Evolutionary conservation across 2,113 vertebrate species (phyloP).

Genomic region (Prinia subflava): DNA sequence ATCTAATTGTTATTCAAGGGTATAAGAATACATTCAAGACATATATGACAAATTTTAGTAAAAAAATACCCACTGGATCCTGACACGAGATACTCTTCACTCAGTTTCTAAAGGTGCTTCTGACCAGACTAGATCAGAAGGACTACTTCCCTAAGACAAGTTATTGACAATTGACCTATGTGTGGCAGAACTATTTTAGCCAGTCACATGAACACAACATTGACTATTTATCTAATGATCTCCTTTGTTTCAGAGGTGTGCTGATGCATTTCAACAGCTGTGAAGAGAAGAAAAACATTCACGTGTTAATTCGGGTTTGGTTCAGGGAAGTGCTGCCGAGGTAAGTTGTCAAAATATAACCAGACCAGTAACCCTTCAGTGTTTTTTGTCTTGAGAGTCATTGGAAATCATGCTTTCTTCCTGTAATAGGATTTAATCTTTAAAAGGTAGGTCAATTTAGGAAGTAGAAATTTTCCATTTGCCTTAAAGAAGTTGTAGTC

Average conservation of each 20-base stretch:
- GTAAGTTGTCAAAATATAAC: not conserved
- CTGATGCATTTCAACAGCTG: not conserved
- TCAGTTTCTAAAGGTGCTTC: not conserved
- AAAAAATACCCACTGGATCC: not conserved
- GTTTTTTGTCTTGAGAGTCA: not conserved
- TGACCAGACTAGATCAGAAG: not conserved
- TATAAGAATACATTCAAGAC: not conserved
- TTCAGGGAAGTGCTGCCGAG: not conserved
- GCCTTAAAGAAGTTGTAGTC: not conserved
- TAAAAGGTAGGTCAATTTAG: not conserved
- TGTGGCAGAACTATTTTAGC: not conserved
- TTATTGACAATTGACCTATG: not conserved
- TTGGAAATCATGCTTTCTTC: not conserved
- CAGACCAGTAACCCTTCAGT: not conserved
- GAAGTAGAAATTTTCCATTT: not conserved
- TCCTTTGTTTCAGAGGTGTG: not conserved
- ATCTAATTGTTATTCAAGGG: not conserved
- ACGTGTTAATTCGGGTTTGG: not conserved
- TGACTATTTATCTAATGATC: not conserved
- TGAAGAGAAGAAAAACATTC: not conserved
- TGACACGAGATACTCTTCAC: not conserved
- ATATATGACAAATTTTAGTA: not conserved
- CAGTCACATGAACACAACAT: not conserved
- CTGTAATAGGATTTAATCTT: not conserved
- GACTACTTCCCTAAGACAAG: not conserved